Evolutionary conservation across 2,888 invertebrate species (phyloP).

Genomic region (Phyllotreta striolata): DNA sequence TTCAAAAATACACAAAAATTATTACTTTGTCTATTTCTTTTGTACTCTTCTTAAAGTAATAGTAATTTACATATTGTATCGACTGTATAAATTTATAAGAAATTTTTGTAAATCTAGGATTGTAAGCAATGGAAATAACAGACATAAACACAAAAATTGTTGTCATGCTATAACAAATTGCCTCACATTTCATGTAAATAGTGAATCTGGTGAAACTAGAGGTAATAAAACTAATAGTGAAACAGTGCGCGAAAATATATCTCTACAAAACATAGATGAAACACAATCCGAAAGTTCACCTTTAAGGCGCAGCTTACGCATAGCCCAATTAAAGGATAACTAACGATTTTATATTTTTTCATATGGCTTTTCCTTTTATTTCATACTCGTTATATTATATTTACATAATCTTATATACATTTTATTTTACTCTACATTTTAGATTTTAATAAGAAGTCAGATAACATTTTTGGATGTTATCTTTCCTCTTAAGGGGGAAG

Average conservation of each 20-base stretch:
- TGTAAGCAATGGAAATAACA: neutral
- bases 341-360: no score
- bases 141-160: neutral
- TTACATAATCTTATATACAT: no score
- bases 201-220: neutral
- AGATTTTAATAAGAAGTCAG: no score
- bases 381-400: no score
- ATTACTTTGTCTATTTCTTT: conserved; percentile 12
- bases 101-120: neutral
- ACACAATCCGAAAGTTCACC: no score
- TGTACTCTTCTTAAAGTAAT: conserved; percentile 9
- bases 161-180: neutral
- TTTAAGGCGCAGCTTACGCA: neutral
- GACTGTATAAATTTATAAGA: conserved; percentile 1
- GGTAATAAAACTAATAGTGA: neutral
- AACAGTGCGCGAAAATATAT: neutral
- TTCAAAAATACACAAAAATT: conserved; percentile 8
- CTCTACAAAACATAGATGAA: no score
- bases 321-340: conserved; percentile 4
- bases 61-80: conserved; percentile 1
- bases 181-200: neutral
- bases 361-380: no score
- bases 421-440: no score
- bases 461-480: no score
- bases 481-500: no score